phyloP scores from a whole-genome alignment of 53 echinoderm and acorn worm species.

The Henricia sp. region DNA sequence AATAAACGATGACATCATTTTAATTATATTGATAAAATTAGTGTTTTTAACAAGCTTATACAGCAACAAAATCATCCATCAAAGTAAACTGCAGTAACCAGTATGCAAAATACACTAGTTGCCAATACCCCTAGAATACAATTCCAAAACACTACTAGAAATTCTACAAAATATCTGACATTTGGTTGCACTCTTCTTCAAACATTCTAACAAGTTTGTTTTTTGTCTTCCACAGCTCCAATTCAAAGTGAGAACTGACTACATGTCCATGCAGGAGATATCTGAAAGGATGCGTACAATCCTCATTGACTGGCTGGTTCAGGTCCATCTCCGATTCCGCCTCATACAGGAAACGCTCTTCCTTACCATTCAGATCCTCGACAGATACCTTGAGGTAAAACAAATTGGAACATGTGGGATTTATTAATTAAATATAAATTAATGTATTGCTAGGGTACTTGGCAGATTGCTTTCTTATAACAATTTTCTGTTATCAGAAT shows the following conservation, averaged over 20 bases:
- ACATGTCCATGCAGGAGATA: conserved; percentile 80
- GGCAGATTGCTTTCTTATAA: too few species aligned
- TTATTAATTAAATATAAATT: neutral
- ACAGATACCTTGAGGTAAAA: conserved; percentile 83
- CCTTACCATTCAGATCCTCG: conserved; percentile 90
- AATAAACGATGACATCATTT: too few species aligned
- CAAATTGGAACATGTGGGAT: too few species aligned
- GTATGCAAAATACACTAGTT: too few species aligned
- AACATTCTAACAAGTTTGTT: neutral
- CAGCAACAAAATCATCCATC: too few species aligned
- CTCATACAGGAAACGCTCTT: conserved; percentile 95
- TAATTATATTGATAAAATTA: too few species aligned
- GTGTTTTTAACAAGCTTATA: too few species aligned
- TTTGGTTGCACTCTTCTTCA: neutral
- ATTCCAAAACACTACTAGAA: too few species aligned
- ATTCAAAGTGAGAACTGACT: conserved; percentile 75
- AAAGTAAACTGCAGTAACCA: too few species aligned
- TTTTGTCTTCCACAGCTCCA: conserved; percentile 40
- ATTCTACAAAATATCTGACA: too few species aligned
- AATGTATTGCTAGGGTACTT: neutral
- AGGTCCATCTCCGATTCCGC: conserved; percentile 92
- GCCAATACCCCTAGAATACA: too few species aligned
- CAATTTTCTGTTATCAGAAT: too few species aligned
- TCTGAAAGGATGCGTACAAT: conserved; percentile 85
- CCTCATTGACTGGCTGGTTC: conserved; percentile 93